Evolutionary conservation across 2,113 vertebrate species (phyloP).

Genomic region (Scatophagus argus): DNA sequence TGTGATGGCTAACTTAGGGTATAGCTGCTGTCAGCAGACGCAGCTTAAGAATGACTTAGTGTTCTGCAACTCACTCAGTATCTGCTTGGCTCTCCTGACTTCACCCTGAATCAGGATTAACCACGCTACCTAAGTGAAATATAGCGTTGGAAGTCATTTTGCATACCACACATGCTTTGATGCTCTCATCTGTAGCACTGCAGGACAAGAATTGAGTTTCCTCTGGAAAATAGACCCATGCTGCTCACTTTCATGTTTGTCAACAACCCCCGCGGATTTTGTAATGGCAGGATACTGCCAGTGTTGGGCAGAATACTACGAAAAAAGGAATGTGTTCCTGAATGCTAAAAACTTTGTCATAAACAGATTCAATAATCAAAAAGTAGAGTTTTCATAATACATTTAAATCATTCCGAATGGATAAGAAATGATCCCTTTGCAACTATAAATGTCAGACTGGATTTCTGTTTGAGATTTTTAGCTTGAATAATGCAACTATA

Average conservation of each 20-base stretch:
- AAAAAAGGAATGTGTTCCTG: constrained; percentile 13
- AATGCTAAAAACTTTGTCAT: constrained; percentile 20
- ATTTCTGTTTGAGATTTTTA: constrained; percentile 3
- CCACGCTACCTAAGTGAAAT: constrained; percentile 36
- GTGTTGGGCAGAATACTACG: constrained; percentile 6
- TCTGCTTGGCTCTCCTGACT: constrained; percentile 6
- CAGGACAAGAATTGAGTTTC: constrained; percentile 69
- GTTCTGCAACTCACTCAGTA: not conserved
- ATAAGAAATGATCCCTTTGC: not conserved
- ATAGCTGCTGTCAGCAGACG: constrained; percentile 16
- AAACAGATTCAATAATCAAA: not conserved
- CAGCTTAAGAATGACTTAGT: not conserved
- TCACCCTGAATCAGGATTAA: constrained; percentile 32
- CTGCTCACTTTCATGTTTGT: constrained; percentile 67
- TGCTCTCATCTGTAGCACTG: constrained; percentile 58
- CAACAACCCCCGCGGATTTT: constrained; percentile 57
- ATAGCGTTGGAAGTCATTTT: constrained; percentile 39
- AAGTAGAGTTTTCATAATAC: not conserved
- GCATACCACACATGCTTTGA: constrained; percentile 61
- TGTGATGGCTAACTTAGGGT: not conserved
- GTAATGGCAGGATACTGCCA: constrained; percentile 14
- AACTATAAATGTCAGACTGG: not conserved
- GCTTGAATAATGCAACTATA: too few relatives aligned
- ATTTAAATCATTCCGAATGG: not conserved
- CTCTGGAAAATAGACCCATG: constrained; percentile 60